phyloP scores from a whole-genome alignment of 1,140 invertebrate genomes.

The Drosophila malerkotliana region DNA sequence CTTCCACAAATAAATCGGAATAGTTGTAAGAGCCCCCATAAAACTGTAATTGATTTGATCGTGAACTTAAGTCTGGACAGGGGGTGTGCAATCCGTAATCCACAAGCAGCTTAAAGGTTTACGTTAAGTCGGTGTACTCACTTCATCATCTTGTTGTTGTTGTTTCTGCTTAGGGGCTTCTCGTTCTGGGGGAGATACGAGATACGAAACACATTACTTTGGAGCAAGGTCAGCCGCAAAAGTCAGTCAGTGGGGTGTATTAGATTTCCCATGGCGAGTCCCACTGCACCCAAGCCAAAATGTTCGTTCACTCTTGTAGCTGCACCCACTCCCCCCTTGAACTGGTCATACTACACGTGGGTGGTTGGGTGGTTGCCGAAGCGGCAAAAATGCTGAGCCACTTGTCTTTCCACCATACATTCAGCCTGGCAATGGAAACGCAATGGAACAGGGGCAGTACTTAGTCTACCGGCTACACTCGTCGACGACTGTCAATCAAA shows the following conservation, averaged over 20 bases:
- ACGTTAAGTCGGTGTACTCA: slow-evolving; percentile 49
- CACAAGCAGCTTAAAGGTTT: slow-evolving; percentile 27
- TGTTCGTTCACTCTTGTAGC: not conserved
- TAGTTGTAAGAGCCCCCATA: slow-evolving; percentile 11
- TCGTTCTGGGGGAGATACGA: slow-evolving; percentile 34
- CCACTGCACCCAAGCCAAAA: not conserved
- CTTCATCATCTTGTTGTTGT: slow-evolving; percentile 48
- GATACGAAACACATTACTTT: slow-evolving; percentile 44
- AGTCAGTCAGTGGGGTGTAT: slow-evolving; percentile 63
- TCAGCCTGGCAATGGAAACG: slow-evolving; percentile 20
- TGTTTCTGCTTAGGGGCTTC: slow-evolving; percentile 37
- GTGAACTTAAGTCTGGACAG: slow-evolving; percentile 63
- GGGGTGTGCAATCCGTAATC: slow-evolving; percentile 32
- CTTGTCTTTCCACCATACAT: slow-evolving; percentile 37
- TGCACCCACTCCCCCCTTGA: slow-evolving; percentile 1
- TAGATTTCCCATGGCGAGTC: slow-evolving; percentile 37
- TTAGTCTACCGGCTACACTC: slow-evolving; percentile 19
- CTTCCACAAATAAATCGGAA: slow-evolving; percentile 22
- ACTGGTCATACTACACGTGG: not conserved
- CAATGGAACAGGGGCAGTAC: slow-evolving; percentile 1
- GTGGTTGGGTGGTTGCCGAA: slow-evolving; percentile 42
- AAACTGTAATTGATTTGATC: slow-evolving; percentile 68
- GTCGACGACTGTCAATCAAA: slow-evolving; percentile 71
- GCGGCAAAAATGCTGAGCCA: slow-evolving; percentile 74
- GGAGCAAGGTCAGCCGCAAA: slow-evolving; percentile 65